Evolutionary conservation across 2,113 vertebrate genomes (phyloP).

Genomic region (Cyprinodon brontotheroides): DNA sequence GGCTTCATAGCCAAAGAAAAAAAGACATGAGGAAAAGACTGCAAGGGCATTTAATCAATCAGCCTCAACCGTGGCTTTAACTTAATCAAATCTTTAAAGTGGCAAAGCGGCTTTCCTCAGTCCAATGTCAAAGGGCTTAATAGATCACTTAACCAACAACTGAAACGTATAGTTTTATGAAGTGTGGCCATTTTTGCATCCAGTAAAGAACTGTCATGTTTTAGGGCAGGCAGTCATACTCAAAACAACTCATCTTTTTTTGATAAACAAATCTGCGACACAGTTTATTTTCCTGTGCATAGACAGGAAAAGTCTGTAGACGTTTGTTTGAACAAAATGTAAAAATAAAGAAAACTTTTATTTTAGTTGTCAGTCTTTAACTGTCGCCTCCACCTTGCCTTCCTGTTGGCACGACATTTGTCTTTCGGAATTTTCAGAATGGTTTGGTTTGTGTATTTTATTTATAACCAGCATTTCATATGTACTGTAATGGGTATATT

Average conservation of each 20-base stretch:
- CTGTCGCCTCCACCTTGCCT: background rate
- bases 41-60: slow-evolving; percentile 64
- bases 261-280: background rate
- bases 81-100: slow-evolving; percentile 70
- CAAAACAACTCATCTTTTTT: background rate
- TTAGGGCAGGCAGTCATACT: slow-evolving; percentile 3
- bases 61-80: slow-evolving; percentile 64
- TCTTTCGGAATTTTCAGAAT: background rate
- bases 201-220: slow-evolving; percentile 12
- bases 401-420: background rate
- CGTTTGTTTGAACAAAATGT: background rate
- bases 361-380: background rate
- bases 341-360: background rate
- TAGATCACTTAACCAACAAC: slow-evolving; percentile 30
- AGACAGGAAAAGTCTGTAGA: background rate
- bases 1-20: slow-evolving; percentile 10
- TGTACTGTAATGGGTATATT: background rate
- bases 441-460: background rate
- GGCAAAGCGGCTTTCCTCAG: slow-evolving; percentile 36
- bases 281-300: background rate
- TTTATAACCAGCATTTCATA: background rate
- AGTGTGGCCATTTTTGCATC: slow-evolving; percentile 11
- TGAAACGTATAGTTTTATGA: slow-evolving; percentile 29
- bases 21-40: slow-evolving; percentile 24
- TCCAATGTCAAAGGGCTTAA: slow-evolving; percentile 19